Evolutionary conservation across 2,113 vertebrate genomes (phyloP), one percentile per base, ranked within the genome.

Genomic region (Podocnemis expansa): DNA sequence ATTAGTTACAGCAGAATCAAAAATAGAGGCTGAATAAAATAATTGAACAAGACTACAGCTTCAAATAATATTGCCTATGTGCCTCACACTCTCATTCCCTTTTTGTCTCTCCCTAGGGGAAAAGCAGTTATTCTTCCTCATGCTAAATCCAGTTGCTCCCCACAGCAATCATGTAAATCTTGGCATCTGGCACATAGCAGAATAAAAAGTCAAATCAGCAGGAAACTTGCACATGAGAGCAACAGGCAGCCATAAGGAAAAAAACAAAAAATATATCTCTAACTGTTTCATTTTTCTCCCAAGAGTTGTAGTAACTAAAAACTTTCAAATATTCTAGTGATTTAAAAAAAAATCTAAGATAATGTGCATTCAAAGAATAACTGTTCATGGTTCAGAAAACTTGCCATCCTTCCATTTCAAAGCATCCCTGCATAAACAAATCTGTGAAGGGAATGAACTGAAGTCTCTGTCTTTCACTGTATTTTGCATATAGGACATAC

Each of bases 11-110:
- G 91, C 43, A 84, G 96, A 97, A 94, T 96, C 82, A 95, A 87
- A 93, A 96, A 97, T 96, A 97, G 94, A 96, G 80, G 52, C 90
- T 86, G 94, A 96, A 98, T 97, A 97, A 98, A 98, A 95, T 97
- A 97, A 95, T 93, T 43, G 91, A 96, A 85, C 83, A 94, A 91
- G 91, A 97, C 96, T 96, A 91, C 85, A 97, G 94, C 96, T 97
- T 94, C 89, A 31, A 85, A 87, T 97, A 95, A 97, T 97, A 93
- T 88, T 97, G 96, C 97, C 97, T 96, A 2, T 90, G 89, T 75
- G 79, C 88, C 82, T 86, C 54, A 14, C 81, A 89, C 93, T 94
- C 89, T 97, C 95, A 94, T 96, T 96, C 54, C 81, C 93, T 97
- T 98, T 98, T 89, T 97, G 63, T 94, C 89, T 98, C 97, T 97